phyloP scores from a whole-genome alignment of 2,113 vertebrate species.

The Acrocephalus arundinaceus region DNA sequence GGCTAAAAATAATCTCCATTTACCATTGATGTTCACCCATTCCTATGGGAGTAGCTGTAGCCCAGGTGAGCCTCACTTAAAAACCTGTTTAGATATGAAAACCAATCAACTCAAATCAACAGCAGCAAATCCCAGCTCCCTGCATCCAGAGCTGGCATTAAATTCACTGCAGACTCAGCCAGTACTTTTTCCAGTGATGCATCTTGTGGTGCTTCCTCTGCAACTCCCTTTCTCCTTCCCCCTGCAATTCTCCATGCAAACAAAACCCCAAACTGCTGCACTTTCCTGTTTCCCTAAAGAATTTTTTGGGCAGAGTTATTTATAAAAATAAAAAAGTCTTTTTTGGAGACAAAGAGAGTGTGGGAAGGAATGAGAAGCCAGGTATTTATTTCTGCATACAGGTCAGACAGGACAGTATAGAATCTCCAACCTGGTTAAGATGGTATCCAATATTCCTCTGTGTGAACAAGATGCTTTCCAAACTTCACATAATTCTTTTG shows the following conservation, averaged over 20 bases:
- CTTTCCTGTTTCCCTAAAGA: neutral
- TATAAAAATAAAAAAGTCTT: neutral
- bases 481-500: neutral
- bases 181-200: neutral
- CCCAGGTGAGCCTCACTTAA: neutral
- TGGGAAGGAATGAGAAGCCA: neutral
- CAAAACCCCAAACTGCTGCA: neutral
- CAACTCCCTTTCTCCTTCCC: neutral
- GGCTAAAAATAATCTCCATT: conserved; percentile 35
- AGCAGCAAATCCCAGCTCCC: neutral
- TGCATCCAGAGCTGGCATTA: neutral
- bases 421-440: neutral
- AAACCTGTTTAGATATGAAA: neutral
- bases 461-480: neutral
- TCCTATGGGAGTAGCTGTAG: neutral
- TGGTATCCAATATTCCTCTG: neutral
- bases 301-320: neutral
- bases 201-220: neutral
- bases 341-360: neutral
- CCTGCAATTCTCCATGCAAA: neutral
- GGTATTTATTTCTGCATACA: neutral
- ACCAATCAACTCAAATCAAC: neutral
- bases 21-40: neutral
- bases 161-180: neutral
- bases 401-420: neutral